Base-by-base conservation (phyloP, 2,888 invertebrate species). In the Eupelmus urozonus region DNA sequence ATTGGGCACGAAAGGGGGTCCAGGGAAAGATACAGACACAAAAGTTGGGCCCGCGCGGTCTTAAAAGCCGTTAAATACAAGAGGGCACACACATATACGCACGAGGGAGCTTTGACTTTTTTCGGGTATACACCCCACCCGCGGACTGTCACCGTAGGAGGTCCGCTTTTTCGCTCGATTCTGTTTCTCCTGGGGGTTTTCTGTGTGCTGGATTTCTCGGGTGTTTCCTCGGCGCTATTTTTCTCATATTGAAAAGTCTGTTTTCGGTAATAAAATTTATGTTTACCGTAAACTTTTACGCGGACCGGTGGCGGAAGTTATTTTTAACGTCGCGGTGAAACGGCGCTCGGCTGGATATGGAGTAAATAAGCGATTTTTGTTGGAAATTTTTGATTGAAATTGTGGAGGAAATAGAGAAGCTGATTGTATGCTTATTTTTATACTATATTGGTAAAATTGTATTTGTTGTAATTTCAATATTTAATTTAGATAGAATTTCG, bases 41-140 rank as follows among this genome's bases (percentile, higher is more conserved):
- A 74, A 66, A 71, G 70, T 71, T 27, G 65, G 27, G 59, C 7
- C 29, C 60, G 18, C 59, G 74, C 18, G 67, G 75, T 75, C 83
- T 85, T 85, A 85, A 87, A 85, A 84, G 85, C 84, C 85, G 86
- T 88, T 87, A 86, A 87, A 88, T 84, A 84, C 85, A 20, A 40
- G 73, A 11, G 18, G 11, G 51, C 84, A 80, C 81, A 75, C 84
- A 83, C 86, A 87, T 87, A 88, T 87, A 85, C 86, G 84, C 18
- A 9, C n/a, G 49, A 23, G 29, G 23, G 9, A 23, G 29, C 87
- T 87, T 87, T 86, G 87, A 83, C 85, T 85, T 83, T 66, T 67
- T 57, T 82, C 82, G 81, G 82, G 82, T 81, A 34, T 3, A 34
- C 34, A 82, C 78, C 84, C 85, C 84, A 84, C 84, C 86, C 84